These are phyloP conservation scores for Zele albiditarsus DNA, from an alignment of 2,888 invertebrate species.

Conservation along the genomic window DNA sequence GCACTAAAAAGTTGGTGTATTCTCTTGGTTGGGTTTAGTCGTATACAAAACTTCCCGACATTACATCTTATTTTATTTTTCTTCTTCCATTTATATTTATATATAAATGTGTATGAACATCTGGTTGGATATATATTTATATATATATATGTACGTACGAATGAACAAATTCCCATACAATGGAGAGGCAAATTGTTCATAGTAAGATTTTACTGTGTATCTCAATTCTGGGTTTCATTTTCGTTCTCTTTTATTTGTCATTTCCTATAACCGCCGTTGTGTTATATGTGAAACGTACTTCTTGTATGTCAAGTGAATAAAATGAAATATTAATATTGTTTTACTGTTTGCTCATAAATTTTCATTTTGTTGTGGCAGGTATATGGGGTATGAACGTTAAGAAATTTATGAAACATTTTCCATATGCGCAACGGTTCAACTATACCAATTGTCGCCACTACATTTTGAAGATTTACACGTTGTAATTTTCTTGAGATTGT, in stretches of 20 bases:
- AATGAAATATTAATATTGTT: constrained; percentile 52
- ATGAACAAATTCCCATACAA: background rate
- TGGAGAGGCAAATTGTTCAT: background rate
- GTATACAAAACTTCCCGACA: constrained; percentile 29
- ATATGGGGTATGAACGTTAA: constrained; percentile 9
- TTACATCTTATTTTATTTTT: constrained; percentile 36
- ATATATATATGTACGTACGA: constrained; percentile 17
- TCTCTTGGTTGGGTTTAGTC: constrained; percentile 36
- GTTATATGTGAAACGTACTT: constrained; percentile 5
- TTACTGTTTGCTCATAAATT: constrained; percentile 52
- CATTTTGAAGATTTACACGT: no score
- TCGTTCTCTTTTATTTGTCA: constrained; percentile 33
- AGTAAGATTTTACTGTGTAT: no score
- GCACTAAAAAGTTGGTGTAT: constrained; percentile 50
- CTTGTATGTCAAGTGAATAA: constrained; percentile 45
- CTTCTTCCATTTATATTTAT: constrained; percentile 14
- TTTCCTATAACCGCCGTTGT: background rate
- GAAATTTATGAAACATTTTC: background rate
- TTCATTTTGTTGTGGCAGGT: constrained; percentile 49
- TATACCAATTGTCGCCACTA: no score
- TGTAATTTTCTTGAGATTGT: no score
- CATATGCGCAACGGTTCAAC: no score
- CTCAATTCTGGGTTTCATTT: background rate
- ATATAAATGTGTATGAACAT: constrained; percentile 11
- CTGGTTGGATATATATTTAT: background rate